Conservation (phyloP, 2,888 invertebrate species). For the Diplolepis rosae region DNA sequence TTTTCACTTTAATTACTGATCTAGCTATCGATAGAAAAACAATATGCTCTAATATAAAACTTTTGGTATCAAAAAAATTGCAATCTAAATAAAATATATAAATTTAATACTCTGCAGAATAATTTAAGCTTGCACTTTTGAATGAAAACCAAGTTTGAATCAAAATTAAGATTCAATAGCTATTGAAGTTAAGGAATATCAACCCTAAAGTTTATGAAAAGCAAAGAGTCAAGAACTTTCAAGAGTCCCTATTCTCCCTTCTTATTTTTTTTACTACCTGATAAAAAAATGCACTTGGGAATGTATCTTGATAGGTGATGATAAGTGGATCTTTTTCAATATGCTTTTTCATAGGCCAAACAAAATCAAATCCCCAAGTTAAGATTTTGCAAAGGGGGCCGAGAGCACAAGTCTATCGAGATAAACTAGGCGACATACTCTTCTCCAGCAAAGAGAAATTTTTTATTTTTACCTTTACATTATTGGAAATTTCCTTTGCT, state of each 20-base stretch:
- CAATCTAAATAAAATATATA: background rate
- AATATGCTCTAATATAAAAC: background rate
- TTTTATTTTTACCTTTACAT: no score
- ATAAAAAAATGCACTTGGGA: conserved; percentile 17
- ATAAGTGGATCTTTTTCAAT: conserved; percentile 44
- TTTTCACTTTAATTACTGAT: background rate
- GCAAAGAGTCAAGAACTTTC: background rate
- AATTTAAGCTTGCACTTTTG: background rate
- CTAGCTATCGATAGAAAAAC: background rate
- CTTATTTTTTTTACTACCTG: background rate
- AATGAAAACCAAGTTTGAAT: no score
- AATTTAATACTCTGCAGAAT: background rate
- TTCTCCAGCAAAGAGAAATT: no score
- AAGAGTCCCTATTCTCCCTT: conserved; percentile 2
- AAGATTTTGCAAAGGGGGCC: conserved; percentile 7
- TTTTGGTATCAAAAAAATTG: background rate
- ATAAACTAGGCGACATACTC: background rate
- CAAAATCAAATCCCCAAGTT: conserved; percentile 36
- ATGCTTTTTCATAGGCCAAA: conserved; percentile 29
- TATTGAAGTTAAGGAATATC: background rate
- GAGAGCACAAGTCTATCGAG: background rate
- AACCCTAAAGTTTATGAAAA: background rate
- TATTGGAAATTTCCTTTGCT: no score
- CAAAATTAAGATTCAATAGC: background rate
- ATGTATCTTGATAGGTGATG: conserved; percentile 28